Evolutionary conservation across 2,888 invertebrate genomes (phyloP).

Genomic region (Sminthurinus aureus): DNA sequence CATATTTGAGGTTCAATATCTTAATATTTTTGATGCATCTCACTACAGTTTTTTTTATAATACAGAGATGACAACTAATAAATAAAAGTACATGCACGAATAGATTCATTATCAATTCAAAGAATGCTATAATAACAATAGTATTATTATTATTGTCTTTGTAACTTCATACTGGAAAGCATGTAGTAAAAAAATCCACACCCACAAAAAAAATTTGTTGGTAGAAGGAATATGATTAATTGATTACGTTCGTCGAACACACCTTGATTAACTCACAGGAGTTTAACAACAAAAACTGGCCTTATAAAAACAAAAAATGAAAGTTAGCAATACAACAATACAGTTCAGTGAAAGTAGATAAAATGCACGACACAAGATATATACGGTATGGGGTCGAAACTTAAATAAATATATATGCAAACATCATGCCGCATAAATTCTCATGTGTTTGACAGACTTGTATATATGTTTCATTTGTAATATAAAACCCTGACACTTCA

Average conservation of each 20-base stretch:
- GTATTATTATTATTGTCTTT: too few species aligned
- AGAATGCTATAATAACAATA: neutral
- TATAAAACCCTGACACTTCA: too few species aligned
- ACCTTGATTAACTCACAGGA: neutral
- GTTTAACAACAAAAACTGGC: neutral
- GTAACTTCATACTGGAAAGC: neutral
- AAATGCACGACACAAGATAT: neutral
- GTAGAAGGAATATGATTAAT: neutral
- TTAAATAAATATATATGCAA: neutral
- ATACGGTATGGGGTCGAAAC: neutral
- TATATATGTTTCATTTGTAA: too few species aligned
- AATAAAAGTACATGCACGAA: neutral
- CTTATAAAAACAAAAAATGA: neutral
- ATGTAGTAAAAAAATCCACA: neutral
- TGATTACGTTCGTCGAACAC: neutral
- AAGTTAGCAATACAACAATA: neutral
- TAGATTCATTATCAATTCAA: neutral
- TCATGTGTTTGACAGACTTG: too few species aligned
- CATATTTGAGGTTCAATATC: neutral
- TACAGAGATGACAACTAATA: neutral
- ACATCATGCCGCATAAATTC: neutral
- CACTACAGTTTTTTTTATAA: neutral
- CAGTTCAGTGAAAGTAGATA: neutral
- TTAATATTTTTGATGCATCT: neutral
- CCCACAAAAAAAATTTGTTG: neutral